Percentiles rank a stretch among this genome's conserved stretches.
phyloP scores from a whole-genome alignment of 2,797 vertebrate species.

The Melanotaenia trifasciata region DNA sequence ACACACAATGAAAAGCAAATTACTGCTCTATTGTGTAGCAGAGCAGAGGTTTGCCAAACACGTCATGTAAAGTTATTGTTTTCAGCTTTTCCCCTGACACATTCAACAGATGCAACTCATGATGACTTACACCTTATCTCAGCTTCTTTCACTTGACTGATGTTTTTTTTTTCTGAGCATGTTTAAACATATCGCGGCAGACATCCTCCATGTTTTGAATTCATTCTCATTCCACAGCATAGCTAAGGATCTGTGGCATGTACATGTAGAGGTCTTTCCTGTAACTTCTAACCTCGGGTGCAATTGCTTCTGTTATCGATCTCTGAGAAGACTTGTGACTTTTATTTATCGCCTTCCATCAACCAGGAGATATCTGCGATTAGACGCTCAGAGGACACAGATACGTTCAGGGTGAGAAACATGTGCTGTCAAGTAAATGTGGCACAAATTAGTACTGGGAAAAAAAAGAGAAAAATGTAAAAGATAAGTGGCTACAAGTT shows the following conservation, averaged over 20 bases:
- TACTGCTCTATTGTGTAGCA: constrained; percentile 8
- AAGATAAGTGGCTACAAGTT: not conserved
- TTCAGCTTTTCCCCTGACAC: constrained; percentile 48
- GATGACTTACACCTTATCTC: constrained; percentile 42
- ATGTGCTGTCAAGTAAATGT: not conserved
- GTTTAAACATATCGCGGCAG: constrained; percentile 38
- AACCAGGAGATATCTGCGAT: not conserved
- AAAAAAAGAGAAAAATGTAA: not conserved
- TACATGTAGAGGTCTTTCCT: constrained; percentile 29
- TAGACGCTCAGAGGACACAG: not conserved
- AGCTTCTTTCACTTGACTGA: constrained; percentile 25
- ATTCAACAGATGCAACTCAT: constrained; percentile 42
- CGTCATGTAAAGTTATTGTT: constrained; percentile 35
- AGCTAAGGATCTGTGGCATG: constrained; percentile 22
- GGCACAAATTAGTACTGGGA: not conserved
- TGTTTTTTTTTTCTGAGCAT: constrained; percentile 10
- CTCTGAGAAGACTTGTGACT: constrained; percentile 12
- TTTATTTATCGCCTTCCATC: not conserved
- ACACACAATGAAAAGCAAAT: constrained; percentile 19
- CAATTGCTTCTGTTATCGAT: constrained; percentile 49
- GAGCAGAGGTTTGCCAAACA: constrained; percentile 28
- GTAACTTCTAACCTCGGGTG: not conserved
- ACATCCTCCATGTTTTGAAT: constrained; percentile 18
- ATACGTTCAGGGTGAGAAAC: not conserved
- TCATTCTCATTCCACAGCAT: constrained; percentile 47